Conservation (phyloP, 2,888 invertebrate species). For the Empis livida region DNA sequence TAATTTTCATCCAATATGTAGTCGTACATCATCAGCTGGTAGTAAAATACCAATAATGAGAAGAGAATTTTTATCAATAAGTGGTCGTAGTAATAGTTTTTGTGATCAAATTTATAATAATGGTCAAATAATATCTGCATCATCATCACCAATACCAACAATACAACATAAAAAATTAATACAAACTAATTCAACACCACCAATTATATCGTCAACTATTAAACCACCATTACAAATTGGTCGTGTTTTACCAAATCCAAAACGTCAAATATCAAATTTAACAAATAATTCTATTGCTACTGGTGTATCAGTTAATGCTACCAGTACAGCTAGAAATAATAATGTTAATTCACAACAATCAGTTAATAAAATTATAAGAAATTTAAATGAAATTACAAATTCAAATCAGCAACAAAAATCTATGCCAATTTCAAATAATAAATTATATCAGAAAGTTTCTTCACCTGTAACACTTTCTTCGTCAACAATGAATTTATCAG, state of each 20-base stretch:
- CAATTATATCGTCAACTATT: conserved; percentile 2
- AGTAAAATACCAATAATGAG: conserved; percentile 47
- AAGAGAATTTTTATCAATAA: conserved; percentile 20
- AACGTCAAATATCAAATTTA: background rate
- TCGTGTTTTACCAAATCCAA: background rate
- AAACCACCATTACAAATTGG: background rate
- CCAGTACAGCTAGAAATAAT: no score
- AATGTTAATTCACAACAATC: conserved; percentile 2
- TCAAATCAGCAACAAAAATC: conserved; percentile 4
- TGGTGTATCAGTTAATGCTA: conserved; percentile 1
- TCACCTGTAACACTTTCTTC: conserved; percentile 1
- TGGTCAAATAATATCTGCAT: background rate
- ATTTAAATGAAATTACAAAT: conserved; percentile 11
- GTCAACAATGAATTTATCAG: no score
- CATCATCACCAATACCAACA: background rate
- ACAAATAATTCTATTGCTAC: background rate
- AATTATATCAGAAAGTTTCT: conserved; percentile 6
- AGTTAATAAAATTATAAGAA: conserved; percentile 14
- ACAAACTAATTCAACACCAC: background rate
- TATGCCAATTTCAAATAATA: background rate
- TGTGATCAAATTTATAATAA: conserved; percentile 14
- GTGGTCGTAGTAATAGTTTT: conserved; percentile 26
- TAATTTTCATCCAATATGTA: conserved; percentile 24
- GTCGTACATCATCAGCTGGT: conserved; percentile 38
- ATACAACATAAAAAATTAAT: background rate